A percentile compares a stretch with the other conserved stretches of the same genome.
Conservation (phyloP, 2,888 invertebrate genomes). For the Stenchaetothrips biformis region DNA sequence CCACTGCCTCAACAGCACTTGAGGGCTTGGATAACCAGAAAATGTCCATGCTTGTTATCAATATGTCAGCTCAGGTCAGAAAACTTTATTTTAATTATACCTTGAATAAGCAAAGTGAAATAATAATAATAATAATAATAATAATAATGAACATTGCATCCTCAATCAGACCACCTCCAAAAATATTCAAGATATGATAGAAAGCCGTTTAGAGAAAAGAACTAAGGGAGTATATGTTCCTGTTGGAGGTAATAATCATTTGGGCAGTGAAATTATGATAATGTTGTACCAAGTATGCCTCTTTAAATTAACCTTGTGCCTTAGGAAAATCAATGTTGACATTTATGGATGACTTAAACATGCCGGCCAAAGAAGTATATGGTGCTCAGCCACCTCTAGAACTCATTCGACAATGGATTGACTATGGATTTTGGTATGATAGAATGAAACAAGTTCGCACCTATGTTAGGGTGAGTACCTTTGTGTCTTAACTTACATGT, state of each 20-base stretch:
- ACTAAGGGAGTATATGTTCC: slow-evolving; percentile 81
- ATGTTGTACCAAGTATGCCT: not conserved
- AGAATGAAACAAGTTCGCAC: slow-evolving; percentile 70
- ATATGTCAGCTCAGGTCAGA: slow-evolving; percentile 75
- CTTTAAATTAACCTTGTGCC: not conserved
- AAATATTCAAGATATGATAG: slow-evolving; percentile 79
- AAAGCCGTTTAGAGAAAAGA: slow-evolving; percentile 79
- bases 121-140: slow-evolving; percentile 26
- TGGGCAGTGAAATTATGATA: not conserved
- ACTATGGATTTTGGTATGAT: slow-evolving; percentile 88
- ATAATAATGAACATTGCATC: not conserved
- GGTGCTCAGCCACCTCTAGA: slow-evolving; percentile 88
- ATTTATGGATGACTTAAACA: slow-evolving; percentile 89
- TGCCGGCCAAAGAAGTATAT: slow-evolving; percentile 83
- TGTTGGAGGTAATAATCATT: slow-evolving; percentile 55
- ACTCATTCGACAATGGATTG: slow-evolving; percentile 76
- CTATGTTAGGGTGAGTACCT: slow-evolving; percentile 58
- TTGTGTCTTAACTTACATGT: not conserved
- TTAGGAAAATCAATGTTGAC: slow-evolving; percentile 68
- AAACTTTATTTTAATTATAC: too few species aligned
- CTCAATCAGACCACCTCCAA: slow-evolving; percentile 65
- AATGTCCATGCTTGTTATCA: slow-evolving; percentile 66
- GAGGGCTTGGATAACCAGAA: slow-evolving; percentile 53
- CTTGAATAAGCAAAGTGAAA: too few species aligned
- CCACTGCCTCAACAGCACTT: slow-evolving; percentile 59